These are phyloP conservation scores for Drosophila pruinosa DNA, from an alignment of 1,140 invertebrate species.

Conservation along the genomic window DNA sequence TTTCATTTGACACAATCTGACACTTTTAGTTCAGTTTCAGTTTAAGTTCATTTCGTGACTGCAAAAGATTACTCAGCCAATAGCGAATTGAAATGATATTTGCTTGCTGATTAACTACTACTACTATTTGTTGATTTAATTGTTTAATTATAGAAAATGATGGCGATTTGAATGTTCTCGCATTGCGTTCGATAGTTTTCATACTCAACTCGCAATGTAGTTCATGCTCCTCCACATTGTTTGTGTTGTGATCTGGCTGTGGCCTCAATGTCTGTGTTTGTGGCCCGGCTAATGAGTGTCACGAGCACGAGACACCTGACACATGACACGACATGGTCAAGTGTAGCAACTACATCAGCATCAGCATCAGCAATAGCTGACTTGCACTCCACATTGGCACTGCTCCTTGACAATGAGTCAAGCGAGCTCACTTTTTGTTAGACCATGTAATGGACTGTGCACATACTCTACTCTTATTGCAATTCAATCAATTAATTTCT, in stretches of 20 bases:
- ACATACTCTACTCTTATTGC: too few relatives aligned
- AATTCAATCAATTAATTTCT: too few relatives aligned
- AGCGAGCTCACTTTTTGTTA: neutral
- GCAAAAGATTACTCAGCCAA: conserved; percentile 29
- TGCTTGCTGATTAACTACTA: conserved; percentile 6
- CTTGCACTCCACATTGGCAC: neutral
- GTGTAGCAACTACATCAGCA: conserved; percentile 14
- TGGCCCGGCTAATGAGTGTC: conserved; percentile 35
- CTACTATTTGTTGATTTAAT: conserved; percentile 56
- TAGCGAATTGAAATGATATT: too few relatives aligned
- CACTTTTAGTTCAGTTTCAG: neutral
- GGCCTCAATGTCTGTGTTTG: neutral
- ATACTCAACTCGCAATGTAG: conserved; percentile 12
- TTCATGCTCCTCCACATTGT: conserved; percentile 21
- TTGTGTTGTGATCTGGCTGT: too few relatives aligned
- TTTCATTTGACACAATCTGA: neutral
- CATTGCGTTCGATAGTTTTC: neutral
- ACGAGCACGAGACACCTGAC: conserved; percentile 21
- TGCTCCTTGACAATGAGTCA: neutral
- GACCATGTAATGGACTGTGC: too few relatives aligned
- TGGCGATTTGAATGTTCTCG: conserved; percentile 28
- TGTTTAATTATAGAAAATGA: conserved; percentile 61
- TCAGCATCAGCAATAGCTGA: neutral
- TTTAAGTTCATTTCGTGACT: conserved; percentile 27
- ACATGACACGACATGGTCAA: conserved; percentile 35